Evolutionary conservation across 1,140 invertebrate species (phyloP).

Genomic region (Homalodisca vitripennis): DNA sequence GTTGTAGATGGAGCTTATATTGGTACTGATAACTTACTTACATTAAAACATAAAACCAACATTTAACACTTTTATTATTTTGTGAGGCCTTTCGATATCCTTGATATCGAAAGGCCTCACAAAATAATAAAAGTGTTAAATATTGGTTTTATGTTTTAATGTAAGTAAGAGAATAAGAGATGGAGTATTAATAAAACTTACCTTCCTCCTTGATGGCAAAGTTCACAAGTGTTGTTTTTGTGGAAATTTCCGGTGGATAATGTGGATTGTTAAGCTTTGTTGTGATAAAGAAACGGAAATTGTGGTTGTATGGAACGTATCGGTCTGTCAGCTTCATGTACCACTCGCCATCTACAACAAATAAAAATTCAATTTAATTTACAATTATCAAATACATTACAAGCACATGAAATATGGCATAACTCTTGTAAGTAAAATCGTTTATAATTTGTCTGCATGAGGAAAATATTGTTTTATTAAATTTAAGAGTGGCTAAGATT

Average conservation of each 20-base stretch:
- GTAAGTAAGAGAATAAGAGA: too few relatives aligned
- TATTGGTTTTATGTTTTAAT: too few relatives aligned
- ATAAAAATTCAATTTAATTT: background rate
- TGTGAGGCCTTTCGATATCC: too few relatives aligned
- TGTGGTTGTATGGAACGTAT: conserved; percentile 74
- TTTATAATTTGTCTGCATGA: background rate
- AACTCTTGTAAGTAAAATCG: background rate
- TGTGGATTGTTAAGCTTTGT: conserved; percentile 89
- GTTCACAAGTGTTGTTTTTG: conserved; percentile 89
- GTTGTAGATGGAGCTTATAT: too few relatives aligned
- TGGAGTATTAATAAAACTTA: too few relatives aligned
- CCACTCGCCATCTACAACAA: conserved; percentile 53
- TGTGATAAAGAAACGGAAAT: conserved; percentile 83
- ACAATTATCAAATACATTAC: background rate
- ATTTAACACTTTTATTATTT: too few relatives aligned
- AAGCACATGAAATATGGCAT: conserved; percentile 21
- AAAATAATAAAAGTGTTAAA: too few relatives aligned
- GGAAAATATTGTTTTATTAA: background rate
- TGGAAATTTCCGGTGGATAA: conserved; percentile 87
- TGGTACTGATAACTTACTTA: too few relatives aligned
- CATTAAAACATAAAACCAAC: too few relatives aligned
- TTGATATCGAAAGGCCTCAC: too few relatives aligned
- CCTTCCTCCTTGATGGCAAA: conserved; percentile 90
- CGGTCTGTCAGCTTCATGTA: conserved; percentile 87
- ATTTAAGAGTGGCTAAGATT: too few relatives aligned